phyloP scores from a whole-genome alignment of 2,797 vertebrate genomes.

The Clamator glandarius region DNA sequence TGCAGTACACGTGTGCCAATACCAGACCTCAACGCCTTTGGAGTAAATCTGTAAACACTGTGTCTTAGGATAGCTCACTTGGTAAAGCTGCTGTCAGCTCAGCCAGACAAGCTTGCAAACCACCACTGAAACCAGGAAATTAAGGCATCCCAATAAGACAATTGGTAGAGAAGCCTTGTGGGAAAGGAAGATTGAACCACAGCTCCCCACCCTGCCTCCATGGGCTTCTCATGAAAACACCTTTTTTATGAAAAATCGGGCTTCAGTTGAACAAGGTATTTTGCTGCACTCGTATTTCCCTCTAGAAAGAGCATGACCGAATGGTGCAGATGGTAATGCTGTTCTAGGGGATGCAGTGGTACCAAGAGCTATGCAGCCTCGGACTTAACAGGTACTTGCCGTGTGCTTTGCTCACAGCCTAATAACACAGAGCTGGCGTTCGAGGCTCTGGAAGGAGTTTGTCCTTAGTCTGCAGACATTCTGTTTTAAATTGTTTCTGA shows the following conservation, averaged over 20 bases:
- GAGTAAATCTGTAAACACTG: neutral
- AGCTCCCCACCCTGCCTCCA: accelerated
- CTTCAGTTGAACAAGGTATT: neutral
- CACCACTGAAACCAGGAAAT: neutral
- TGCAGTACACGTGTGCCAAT: neutral
- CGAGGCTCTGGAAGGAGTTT: neutral
- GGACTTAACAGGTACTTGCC: neutral
- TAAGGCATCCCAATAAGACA: neutral
- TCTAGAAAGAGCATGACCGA: neutral
- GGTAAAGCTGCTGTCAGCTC: neutral
- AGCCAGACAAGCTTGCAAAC: neutral
- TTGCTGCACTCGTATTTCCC: neutral
- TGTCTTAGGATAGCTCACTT: neutral
- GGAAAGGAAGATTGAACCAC: neutral
- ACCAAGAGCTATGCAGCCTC: neutral
- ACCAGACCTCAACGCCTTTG: neutral
- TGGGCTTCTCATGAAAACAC: neutral
- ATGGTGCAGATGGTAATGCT: neutral
- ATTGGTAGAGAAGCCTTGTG: neutral
- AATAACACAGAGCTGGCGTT: neutral
- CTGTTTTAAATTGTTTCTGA: neutral
- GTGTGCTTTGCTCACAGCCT: neutral
- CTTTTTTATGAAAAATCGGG: neutral
- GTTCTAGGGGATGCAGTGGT: neutral
- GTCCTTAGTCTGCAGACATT: neutral